A percentile compares a stretch with the other conserved stretches of the same genome.
Conservation (phyloP, 2,797 vertebrate genomes). For the Cercopithecus neglectus region DNA sequence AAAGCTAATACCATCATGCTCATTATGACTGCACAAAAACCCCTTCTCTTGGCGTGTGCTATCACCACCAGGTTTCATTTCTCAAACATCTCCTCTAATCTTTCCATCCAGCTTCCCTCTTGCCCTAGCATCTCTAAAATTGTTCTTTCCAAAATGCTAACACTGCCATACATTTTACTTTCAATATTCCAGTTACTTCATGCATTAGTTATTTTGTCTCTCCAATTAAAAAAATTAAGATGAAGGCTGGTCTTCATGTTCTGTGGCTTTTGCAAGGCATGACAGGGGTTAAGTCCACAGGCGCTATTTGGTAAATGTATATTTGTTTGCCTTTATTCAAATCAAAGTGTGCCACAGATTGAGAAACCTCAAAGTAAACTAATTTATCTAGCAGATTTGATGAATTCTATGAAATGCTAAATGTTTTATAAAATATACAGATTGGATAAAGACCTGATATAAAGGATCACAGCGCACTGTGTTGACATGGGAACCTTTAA, state of each 20-base stretch:
- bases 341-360: background rate
- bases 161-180: background rate
- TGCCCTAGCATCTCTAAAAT: background rate
- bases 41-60: background rate
- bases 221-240: background rate
- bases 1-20: background rate
- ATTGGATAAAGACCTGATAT: background rate
- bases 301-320: background rate
- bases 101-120: background rate
- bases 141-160: background rate
- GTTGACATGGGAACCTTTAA: background rate
- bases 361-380: background rate
- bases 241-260: background rate
- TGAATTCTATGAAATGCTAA: background rate
- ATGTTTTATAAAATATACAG: background rate
- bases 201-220: background rate
- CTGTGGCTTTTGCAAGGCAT: background rate
- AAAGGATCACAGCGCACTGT: background rate
- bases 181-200: background rate
- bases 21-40: background rate
- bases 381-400: conserved; percentile 27
- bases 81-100: background rate
- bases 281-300: background rate
- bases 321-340: conserved; percentile 4
- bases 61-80: background rate